Conservation (phyloP, 2,113 vertebrate species). For the Apistogramma diplotaenia region DNA sequence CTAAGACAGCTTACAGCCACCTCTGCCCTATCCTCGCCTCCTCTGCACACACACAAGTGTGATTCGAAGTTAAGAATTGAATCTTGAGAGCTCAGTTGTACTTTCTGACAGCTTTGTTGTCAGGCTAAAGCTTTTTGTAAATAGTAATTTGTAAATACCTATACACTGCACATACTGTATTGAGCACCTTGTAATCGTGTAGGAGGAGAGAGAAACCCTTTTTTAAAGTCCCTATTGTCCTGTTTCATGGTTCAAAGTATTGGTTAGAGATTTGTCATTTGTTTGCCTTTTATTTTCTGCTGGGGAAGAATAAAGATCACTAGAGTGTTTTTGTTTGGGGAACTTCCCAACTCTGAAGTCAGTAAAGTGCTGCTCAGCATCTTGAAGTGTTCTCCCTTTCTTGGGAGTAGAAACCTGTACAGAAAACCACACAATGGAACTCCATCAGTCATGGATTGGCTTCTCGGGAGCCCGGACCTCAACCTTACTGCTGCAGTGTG, state of each 20-base stretch:
- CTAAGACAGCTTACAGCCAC: neutral
- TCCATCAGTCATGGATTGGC: neutral
- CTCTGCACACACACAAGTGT: neutral
- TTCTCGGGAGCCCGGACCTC: neutral
- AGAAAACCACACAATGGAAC: neutral
- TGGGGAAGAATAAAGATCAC: neutral
- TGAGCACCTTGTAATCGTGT: neutral
- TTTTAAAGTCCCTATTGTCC: neutral
- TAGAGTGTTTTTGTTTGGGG: neutral
- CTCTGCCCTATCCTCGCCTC: neutral
- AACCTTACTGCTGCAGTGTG: neutral
- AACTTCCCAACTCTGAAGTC: neutral
- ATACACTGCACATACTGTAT: neutral
- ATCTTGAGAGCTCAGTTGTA: neutral
- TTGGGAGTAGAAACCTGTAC: neutral
- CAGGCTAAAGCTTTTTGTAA: neutral
- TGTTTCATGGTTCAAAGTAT: neutral
- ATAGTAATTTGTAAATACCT: neutral
- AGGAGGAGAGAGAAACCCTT: neutral
- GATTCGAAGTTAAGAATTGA: neutral
- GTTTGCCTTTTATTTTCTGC: neutral
- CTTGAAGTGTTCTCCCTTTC: neutral
- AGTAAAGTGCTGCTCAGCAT: neutral
- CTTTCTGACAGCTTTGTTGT: rapidly evolving
- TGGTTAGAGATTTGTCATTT: neutral